Evolutionary conservation across 1,140 invertebrate genomes (phyloP), one percentile per base, ranked within the genome.

Genomic region (Drosophila arawakana): DNA sequence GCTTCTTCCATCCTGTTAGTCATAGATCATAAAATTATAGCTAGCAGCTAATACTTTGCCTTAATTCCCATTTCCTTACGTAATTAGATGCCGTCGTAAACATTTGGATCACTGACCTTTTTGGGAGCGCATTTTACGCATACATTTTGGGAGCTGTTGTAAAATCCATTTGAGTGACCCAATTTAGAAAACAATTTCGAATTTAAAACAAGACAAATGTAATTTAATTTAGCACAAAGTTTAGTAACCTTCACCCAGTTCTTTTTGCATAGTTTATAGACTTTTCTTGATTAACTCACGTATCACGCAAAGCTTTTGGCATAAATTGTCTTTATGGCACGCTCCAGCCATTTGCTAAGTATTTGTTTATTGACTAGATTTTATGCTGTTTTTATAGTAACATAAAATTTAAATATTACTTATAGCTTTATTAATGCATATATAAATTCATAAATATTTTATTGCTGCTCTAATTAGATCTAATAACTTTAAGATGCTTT

Each of bases 81-180:
- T 10, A 76, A 76, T 52, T 34, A 11, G 50, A 13, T 52, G n/a
- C 25, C 11, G 34, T 52, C 10, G 2, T 9, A 11, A 35, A 52
- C 50, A 52, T 52, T 25, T 35, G n/a, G 50, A 52, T 25, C 50
- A 52, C 50, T 52, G 50, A 52, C 50, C 50, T 52, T 35, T 52
- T 35, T 1, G 8, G 8, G n/a, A 30, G 3, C 25, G 6, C 30
- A 35, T 52, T 52, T 34, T 0, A 52, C 25, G 18, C 7, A 30
- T 21, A n/a, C 25, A 25, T 11, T 15, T 46, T 46, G 6, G 13
- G 7, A 7, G 13, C 34, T 10, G 2, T 11, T 25, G 10, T 3
- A 34, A 30, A 35, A 52, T 52, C 25, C 34, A 35, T 52, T 35
- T 50, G 7, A 50, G 11, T 50, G 49, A 50, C 49, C 49, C 13